Conservation (phyloP, 2,113 vertebrate species). For the Petroica traversi region DNA sequence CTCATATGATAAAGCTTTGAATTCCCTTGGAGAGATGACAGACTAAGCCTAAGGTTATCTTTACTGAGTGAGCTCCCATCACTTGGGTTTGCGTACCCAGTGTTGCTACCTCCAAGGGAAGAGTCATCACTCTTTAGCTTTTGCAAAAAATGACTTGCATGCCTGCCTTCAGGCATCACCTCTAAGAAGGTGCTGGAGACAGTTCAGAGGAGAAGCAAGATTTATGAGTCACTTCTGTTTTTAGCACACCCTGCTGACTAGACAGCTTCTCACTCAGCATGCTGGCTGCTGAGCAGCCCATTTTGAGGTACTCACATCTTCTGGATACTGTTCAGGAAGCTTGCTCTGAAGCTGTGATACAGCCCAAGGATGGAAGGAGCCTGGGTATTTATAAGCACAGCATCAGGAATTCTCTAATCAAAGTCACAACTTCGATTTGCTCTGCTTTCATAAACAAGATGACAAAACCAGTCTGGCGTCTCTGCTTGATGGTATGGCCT, state of each 20-base stretch:
- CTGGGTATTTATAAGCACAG: neutral
- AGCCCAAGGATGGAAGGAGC: neutral
- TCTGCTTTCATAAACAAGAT: neutral
- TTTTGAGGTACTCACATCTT: neutral
- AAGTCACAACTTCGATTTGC: neutral
- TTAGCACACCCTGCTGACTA: neutral
- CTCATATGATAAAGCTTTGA: neutral
- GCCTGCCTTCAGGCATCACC: neutral
- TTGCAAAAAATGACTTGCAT: neutral
- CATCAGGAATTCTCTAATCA: neutral
- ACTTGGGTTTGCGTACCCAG: neutral
- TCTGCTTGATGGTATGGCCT: neutral
- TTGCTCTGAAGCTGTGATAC: neutral
- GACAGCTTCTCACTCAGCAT: constrained; percentile 1
- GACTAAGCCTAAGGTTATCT: neutral
- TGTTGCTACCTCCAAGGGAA: neutral
- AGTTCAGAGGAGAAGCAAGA: neutral
- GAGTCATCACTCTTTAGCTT: neutral
- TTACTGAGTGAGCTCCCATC: neutral
- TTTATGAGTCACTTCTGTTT: neutral
- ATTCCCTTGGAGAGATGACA: neutral
- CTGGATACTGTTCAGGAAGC: neutral
- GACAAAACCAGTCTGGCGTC: neutral
- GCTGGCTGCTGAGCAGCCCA: neutral
- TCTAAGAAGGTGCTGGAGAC: neutral